These are phyloP conservation scores for Lathamus discolor DNA, from an alignment of 2,113 vertebrate genomes.

Conservation along the genomic window DNA sequence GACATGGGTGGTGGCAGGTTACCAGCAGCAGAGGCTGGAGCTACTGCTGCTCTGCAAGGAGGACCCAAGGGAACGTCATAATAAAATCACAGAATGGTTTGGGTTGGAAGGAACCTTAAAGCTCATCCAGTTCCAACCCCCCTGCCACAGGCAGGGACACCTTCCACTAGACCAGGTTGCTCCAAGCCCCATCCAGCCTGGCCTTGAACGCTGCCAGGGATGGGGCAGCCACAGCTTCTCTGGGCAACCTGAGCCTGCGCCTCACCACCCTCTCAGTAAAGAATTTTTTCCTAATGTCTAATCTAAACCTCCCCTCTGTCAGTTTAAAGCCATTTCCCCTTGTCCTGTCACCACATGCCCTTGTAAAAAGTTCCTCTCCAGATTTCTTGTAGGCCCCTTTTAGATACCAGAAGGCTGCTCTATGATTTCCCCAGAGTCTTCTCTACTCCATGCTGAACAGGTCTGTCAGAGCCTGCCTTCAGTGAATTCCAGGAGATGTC, in stretches of 20 bases:
- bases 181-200: not conserved
- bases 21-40: not conserved
- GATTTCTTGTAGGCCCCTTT: not conserved
- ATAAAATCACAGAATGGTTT: not conserved
- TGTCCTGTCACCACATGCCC: not conserved
- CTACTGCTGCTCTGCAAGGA: not conserved
- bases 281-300: not conserved
- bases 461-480: not conserved
- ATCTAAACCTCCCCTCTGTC: not conserved
- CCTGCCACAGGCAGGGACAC: not conserved
- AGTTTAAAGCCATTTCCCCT: not conserved
- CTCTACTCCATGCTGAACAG: not conserved
- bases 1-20: rapidly evolving
- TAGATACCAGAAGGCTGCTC: not conserved
- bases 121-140: not conserved
- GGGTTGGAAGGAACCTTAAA: not conserved
- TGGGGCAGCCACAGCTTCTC: not conserved
- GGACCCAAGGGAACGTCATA: not conserved
- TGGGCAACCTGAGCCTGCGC: not conserved
- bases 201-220: not conserved
- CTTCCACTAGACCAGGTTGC: not conserved
- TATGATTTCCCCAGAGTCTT: not conserved
- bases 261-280: not conserved
- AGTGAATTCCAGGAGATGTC: not conserved
- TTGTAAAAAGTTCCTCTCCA: not conserved